These are phyloP conservation scores for Lepidurus arcticus DNA, from an alignment of 1,140 invertebrate species.

Conservation along the genomic window DNA sequence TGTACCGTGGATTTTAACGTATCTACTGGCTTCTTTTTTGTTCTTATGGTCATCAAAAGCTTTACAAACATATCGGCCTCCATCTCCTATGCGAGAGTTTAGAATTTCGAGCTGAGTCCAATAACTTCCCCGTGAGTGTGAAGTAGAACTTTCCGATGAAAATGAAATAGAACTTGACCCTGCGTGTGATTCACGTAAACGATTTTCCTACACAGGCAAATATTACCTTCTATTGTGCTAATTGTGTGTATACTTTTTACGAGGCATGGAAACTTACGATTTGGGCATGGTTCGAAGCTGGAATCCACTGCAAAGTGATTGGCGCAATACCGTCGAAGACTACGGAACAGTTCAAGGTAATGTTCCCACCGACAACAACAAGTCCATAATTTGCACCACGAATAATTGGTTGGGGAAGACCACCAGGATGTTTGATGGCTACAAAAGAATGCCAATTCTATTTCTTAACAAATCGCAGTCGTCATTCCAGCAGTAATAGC, in stretches of 20 bases:
- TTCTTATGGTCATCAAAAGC: neutral
- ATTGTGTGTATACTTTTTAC: neutral
- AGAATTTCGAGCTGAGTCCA: neutral
- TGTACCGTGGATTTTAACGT: conserved; percentile 26
- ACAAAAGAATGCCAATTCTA: no score
- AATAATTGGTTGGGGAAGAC: neutral
- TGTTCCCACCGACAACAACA: neutral
- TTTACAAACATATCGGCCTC: conserved; percentile 27
- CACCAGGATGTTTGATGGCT: neutral
- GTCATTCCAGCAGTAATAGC: no score
- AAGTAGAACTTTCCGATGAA: no score
- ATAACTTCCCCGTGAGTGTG: neutral
- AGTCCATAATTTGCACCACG: neutral
- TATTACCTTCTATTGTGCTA: neutral
- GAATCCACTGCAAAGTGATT: neutral
- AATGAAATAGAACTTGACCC: no score
- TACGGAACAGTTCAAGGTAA: neutral
- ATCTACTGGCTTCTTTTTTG: neutral
- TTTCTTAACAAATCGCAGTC: no score
- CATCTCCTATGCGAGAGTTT: conserved; percentile 24
- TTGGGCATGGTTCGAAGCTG: neutral
- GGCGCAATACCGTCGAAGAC: neutral
- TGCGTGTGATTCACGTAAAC: neutral
- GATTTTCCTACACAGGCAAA: neutral
- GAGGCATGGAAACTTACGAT: neutral